Evolutionary conservation across 1,140 invertebrate genomes (phyloP), one percentile per base, ranked within the genome.

Genomic region (Arion vulgaris): DNA sequence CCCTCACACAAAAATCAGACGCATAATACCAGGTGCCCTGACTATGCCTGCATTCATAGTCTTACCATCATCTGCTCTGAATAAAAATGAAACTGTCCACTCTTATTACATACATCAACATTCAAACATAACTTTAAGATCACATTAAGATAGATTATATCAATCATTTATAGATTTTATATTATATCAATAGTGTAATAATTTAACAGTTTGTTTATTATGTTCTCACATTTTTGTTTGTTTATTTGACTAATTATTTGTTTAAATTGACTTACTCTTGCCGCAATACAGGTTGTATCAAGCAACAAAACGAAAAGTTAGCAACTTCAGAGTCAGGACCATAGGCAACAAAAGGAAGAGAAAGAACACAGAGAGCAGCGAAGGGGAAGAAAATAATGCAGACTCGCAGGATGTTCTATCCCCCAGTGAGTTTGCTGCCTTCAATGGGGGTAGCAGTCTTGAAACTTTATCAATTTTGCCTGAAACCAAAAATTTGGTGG

Each of bases 401-500:
- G 77, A 78, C 32, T 36, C 34, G 41, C 69, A 80, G 28, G 78
- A 74, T 72, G 53, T 69, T 23, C 72, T 75, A n/a, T 83, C 86
- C 38, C 88, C 88, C 78, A 88, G 88, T 89, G 89, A 90, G 87
- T 87, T 86, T 84, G 86, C 86, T 73, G 84, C 80, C 84, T 86
- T 86, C 78, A 85, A 81, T 49, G 86, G 86, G 80, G 78, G 82
- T 76, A 85, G 82, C 86, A 86, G 86, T 86, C 88, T 90, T 87
- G 87, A 89, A 84, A 85, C 89, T 80, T 84, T 89, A 5, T 69
- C 38, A 68, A 34, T 77, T 68, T 39, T 76, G 36, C 73, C 73
- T 71, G 66, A 91, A 87, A 90, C 91, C 32, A 91, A 89, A 87
- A 90, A 91, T 79, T 88, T 92, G 82, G 88, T 91, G 75, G 92